Base-by-base conservation (phyloP, 2,113 vertebrate species). In the Syngnathus typhle region DNA sequence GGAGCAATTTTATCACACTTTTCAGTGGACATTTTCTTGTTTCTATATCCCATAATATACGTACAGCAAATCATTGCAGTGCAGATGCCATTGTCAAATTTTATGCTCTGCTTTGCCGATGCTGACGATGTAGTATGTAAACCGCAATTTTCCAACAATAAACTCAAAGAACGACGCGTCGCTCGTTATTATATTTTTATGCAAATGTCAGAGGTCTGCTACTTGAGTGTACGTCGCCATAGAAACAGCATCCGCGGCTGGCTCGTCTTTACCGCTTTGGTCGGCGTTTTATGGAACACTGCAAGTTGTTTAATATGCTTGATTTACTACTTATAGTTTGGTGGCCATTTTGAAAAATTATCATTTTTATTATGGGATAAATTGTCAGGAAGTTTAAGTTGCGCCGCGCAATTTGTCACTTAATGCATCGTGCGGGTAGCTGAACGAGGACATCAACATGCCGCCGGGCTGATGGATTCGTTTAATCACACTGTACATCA, bases 211-310 rank as follows among this genome's bases (percentile, higher is more conserved):
- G 60, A 62, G 60, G 60, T 62, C 60, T 32, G 11, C 55, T 58
- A 18, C 27, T 43, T 27, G 38, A 12, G 21, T 21, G 6, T 41
- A 61, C 55, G 63, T 71, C 71, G 68, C 67, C 70, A 71, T 76
- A 55, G 79, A 63, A 68, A 78, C 79, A 18, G 6, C 63, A 36
- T 36, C 71, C 49, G 63, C 32, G 64, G 21, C 41, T 56, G 21
- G n/a, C 27, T 7, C 43, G 9, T 56, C n/a, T 67, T 36, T 27
- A 3, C 8, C 12, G 61, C 39, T 38, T 49, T 55, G 1, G 39
- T 7, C n/a, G 15, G 38, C 52, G 5, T 63, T 66, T 55, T 63
- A 38, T 19, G 51, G 4, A 67, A 65, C 36, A 62, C 18, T 62
- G 56, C 19, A 15, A 19, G 15, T 74, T 10, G 62, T 23, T 21